Evolutionary conservation across 2,797 vertebrate species (phyloP).

Genomic region (Erpetoichthys calabaricus): DNA sequence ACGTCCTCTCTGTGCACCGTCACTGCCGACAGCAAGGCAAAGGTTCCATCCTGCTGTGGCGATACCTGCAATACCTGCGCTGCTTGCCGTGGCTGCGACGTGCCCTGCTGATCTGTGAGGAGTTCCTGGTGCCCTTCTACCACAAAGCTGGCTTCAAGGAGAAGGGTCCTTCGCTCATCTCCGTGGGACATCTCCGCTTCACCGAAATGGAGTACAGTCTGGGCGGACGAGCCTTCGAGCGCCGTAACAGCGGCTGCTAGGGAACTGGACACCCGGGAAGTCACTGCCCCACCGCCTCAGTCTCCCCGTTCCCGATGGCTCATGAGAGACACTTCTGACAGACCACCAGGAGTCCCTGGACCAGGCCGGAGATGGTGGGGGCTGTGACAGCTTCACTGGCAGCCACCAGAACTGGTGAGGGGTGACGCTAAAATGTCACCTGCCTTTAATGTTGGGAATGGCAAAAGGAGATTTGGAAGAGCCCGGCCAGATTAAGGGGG

Average conservation of each 20-base stretch:
- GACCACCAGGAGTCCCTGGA: too few species aligned
- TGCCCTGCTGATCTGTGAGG: constrained; percentile 55
- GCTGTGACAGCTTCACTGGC: too few species aligned
- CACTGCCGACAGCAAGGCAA: constrained; percentile 62
- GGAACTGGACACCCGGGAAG: background rate
- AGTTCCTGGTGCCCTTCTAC: constrained; percentile 58
- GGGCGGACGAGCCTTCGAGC: constrained; percentile 38
- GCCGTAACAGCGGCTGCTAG: constrained; percentile 53
- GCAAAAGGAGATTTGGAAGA: too few species aligned
- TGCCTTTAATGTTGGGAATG: too few species aligned
- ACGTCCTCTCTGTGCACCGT: constrained; percentile 56
- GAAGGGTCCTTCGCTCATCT: constrained; percentile 44
- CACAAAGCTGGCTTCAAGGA: constrained; percentile 54
- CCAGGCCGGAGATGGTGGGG: too few species aligned
- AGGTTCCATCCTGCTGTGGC: constrained; percentile 61
- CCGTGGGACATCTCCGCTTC: constrained; percentile 43
- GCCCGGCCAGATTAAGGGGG: too few species aligned
- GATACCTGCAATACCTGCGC: constrained; percentile 55
- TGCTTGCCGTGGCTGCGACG: constrained; percentile 41
- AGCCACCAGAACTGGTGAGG: too few species aligned
- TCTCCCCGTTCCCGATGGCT: too few species aligned
- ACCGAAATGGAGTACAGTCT: constrained; percentile 55
- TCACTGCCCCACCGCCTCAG: too few species aligned
- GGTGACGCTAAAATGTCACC: too few species aligned
- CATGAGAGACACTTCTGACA: too few species aligned